phyloP scores from a whole-genome alignment of 2,888 invertebrate species.

The Creontiades dilutus region DNA sequence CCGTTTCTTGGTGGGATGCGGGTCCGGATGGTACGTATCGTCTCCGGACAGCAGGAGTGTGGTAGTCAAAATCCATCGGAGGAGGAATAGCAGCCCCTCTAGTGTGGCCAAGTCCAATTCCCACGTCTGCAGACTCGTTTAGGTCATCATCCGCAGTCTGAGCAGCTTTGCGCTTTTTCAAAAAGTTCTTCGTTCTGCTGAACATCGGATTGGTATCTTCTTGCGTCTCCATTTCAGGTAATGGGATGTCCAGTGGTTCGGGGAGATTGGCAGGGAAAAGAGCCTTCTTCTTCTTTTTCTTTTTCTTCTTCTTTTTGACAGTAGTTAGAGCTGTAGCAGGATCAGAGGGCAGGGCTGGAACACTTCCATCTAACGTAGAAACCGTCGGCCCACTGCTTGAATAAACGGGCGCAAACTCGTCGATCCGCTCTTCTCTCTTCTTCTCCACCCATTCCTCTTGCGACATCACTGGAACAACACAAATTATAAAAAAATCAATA shows the following conservation, averaged over 20 bases:
- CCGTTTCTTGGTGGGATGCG: constrained; percentile 41
- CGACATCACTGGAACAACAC: constrained; percentile 80
- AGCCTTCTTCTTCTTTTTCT: constrained; percentile 48
- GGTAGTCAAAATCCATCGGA: constrained; percentile 68
- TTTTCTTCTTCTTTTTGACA: constrained; percentile 53
- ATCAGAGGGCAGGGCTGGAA: not conserved
- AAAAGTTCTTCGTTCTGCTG: constrained; percentile 67
- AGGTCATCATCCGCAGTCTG: constrained; percentile 6
- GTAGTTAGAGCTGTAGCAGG: not conserved
- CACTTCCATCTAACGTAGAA: not conserved
- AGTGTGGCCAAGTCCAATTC: not conserved
- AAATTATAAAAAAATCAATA: not conserved
- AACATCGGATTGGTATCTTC: constrained; percentile 64
- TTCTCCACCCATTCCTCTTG: constrained; percentile 89
- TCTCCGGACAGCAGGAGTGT: constrained; percentile 4
- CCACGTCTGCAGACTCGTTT: not conserved
- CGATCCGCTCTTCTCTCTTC: constrained; percentile 85
- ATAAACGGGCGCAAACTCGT: constrained; percentile 88
- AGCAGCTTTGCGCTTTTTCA: constrained; percentile 76
- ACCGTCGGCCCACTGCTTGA: not conserved
- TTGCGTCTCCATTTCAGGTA: constrained; percentile 53
- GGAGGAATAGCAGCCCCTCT: constrained; percentile 70
- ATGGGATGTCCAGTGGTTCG: constrained; percentile 67
- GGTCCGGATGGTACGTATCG: not conserved
- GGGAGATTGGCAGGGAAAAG: not conserved